A percentile compares a stretch with the other conserved stretches of the same genome.
Conservation (phyloP, 2,888 invertebrate genomes). For the Tenthredo mesomela region DNA sequence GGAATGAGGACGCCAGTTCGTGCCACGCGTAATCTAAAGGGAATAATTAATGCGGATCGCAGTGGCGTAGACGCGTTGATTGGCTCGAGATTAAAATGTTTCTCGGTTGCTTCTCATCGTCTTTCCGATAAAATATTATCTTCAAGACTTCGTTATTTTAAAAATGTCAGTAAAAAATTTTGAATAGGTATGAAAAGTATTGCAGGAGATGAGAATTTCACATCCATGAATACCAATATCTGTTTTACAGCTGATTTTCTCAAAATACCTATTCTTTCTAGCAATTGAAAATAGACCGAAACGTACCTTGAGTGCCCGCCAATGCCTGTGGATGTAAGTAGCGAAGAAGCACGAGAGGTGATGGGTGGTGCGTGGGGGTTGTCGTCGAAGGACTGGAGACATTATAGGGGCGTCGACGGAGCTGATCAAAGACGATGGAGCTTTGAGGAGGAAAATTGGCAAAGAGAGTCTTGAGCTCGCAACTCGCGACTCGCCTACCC, state of each 20-base stretch:
- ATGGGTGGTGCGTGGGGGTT: constrained; percentile 55
- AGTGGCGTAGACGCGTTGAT: constrained; percentile 56
- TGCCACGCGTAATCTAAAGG: constrained; percentile 65
- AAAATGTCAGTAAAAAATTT: neutral
- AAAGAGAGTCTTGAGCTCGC: constrained; percentile 70
- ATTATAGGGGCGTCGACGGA: constrained; percentile 73
- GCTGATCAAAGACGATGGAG: constrained; percentile 76
- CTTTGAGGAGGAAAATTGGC: constrained; percentile 76
- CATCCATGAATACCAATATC: neutral
- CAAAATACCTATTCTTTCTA: neutral
- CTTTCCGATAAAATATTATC: neutral
- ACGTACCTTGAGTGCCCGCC: neutral
- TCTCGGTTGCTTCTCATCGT: neutral
- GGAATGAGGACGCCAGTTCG: constrained; percentile 58
- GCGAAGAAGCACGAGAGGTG: constrained; percentile 58
- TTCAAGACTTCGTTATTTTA: neutral
- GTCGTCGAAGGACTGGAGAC: constrained; percentile 61
- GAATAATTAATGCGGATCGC: constrained; percentile 66
- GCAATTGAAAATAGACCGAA: constrained; percentile 6
- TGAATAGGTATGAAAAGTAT: neutral
- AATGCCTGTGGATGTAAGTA: constrained; percentile 43
- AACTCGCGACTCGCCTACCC: constrained; percentile 48
- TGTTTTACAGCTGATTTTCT: neutral
- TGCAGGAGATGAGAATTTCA: neutral
- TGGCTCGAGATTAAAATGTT: constrained; percentile 47